Evolutionary conservation across 1,140 invertebrate genomes (phyloP).

Genomic region (Pemphigus obesinymphae): DNA sequence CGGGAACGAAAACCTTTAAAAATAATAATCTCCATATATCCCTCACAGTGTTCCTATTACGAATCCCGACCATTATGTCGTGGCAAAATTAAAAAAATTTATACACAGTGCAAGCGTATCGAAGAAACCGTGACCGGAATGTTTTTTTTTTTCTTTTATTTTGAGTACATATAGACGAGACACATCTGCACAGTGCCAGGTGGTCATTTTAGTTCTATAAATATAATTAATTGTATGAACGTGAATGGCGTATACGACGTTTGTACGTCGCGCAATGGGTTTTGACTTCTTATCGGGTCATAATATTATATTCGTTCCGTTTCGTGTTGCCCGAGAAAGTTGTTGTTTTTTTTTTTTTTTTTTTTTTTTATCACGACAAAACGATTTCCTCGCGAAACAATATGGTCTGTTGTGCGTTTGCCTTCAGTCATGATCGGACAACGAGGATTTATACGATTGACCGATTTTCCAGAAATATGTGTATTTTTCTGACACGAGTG

Average conservation of each 20-base stretch:
- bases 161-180: not conserved
- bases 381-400: not conserved
- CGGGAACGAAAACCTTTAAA: no score
- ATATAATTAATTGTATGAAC: not conserved
- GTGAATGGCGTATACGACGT: not conserved
- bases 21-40: no score
- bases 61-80: no score
- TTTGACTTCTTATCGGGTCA: not conserved
- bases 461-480: not conserved
- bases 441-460: not conserved
- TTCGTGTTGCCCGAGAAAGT: not conserved
- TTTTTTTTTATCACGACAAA: not conserved
- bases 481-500: no score
- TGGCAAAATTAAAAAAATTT: no score
- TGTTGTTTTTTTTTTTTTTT: no score
- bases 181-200: constrained; percentile 3
- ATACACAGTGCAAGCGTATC: no score
- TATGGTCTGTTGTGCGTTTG: not conserved
- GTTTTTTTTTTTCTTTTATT: not conserved
- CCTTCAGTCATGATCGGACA: not conserved
- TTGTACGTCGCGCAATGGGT: not conserved
- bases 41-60: no score
- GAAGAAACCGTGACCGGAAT: constrained; percentile 4
- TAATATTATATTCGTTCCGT: not conserved
- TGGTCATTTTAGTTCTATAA: constrained; percentile 17